These are phyloP conservation scores for Xylocampa areola DNA, from an alignment of 2,888 invertebrate species.

Conservation along the genomic window DNA sequence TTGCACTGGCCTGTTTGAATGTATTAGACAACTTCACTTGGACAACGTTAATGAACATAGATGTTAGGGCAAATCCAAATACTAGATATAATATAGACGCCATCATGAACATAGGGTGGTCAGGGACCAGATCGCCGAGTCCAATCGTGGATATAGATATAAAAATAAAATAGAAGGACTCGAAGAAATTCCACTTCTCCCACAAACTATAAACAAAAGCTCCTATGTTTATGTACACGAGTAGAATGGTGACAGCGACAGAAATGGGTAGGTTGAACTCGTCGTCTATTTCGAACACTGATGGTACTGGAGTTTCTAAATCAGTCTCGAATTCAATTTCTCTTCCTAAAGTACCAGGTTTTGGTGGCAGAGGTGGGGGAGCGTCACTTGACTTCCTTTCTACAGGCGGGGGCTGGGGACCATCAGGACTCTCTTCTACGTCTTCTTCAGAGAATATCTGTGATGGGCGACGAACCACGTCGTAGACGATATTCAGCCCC, in stretches of 20 bases:
- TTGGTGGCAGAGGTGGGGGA: constrained; percentile 83
- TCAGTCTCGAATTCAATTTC: constrained; percentile 87
- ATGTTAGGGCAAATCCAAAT: constrained; percentile 97
- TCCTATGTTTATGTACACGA: constrained; percentile 96
- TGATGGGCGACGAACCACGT: constrained; percentile 94
- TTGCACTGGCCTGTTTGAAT: constrained; percentile 95
- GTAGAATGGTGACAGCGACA: constrained; percentile 95
- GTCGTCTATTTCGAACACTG: constrained; percentile 95
- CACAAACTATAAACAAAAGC: constrained; percentile 94
- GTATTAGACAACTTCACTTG: constrained; percentile 95
- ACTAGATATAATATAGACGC: constrained; percentile 97
- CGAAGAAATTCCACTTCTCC: constrained; percentile 97
- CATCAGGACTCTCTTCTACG: constrained; percentile 62
- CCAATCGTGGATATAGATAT: constrained; percentile 99
- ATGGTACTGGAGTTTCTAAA: constrained; percentile 94
- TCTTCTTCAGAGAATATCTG: constrained; percentile 90
- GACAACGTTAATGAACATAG: constrained; percentile 99
- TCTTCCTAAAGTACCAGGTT: constrained; percentile 72
- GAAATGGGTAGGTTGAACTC: constrained; percentile 98
- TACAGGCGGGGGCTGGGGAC: constrained; percentile 65
- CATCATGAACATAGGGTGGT: constrained; percentile 97
- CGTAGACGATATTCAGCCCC: constrained; percentile 94
- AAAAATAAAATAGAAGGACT: constrained; percentile 98
- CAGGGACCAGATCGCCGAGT: constrained; percentile 97
- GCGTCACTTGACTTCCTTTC: constrained; percentile 80